A percentile compares a stretch with the other conserved stretches of the same genome.
Conservation (phyloP, 2,797 vertebrate genomes). For the Micrastur ruficollis region DNA sequence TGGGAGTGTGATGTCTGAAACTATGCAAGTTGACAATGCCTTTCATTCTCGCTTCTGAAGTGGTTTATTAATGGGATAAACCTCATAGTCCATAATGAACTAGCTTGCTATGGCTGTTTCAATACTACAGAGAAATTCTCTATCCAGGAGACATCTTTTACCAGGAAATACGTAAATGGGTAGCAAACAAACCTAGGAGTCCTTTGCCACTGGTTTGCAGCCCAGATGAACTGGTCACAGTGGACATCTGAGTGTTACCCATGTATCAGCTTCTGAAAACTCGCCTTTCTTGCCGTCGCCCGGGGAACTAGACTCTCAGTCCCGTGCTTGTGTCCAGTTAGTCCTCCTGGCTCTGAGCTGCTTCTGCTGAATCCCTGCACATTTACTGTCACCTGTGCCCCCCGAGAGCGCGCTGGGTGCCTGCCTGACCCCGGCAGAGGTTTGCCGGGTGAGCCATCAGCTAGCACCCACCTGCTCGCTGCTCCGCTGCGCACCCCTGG, state of each 20-base stretch:
- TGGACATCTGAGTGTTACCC: not conserved
- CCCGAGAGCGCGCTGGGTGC: rapidly evolving
- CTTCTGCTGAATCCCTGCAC: not conserved
- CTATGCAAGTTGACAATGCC: not conserved
- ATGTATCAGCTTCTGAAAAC: not conserved
- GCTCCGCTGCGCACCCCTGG: rapidly evolving
- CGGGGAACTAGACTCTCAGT: rapidly evolving
- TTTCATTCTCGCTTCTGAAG: not conserved
- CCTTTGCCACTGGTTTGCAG: not conserved
- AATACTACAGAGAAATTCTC: not conserved
- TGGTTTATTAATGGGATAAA: not conserved
- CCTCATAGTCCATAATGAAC: not conserved
- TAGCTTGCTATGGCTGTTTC: not conserved
- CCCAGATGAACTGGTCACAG: not conserved
- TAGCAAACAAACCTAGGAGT: not conserved
- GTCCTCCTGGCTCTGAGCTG: not conserved
- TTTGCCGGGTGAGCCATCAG: rapidly evolving
- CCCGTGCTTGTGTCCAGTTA: rapidly evolving
- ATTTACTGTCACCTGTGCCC: not conserved
- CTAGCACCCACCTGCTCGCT: rapidly evolving
- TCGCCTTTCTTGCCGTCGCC: not conserved
- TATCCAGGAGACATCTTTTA: not conserved
- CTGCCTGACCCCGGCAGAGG: rapidly evolving
- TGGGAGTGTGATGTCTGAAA: not conserved
- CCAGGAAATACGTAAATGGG: not conserved